Base-by-base conservation (phyloP, 2,113 vertebrate species). In the Orthonyx spaldingii region DNA sequence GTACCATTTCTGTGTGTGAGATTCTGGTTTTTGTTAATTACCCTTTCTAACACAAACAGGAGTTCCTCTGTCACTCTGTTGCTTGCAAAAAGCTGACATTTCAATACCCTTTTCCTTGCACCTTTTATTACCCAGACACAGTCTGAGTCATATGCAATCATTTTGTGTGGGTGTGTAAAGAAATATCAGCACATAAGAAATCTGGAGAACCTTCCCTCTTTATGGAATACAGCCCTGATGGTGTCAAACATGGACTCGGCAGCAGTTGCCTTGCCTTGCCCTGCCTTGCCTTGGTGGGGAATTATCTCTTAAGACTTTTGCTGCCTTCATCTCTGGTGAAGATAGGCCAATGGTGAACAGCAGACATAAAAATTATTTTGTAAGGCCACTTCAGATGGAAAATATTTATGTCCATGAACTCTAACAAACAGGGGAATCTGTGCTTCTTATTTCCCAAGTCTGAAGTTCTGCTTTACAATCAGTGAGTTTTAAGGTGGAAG, bases 191-290 rank as follows among this genome's bases (percentile, higher is more conserved):
- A 16, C 60, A 41, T 20, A 42, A 26, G 52, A 35, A 75, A 42
- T 57, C 32, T 41, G 16, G 42, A 57, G 42, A 66, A 42, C 20
- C 7, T 66, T 42, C 20, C 26, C 21, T 41, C 35, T 16, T 20
- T 11, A 35, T 24, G 16, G 35, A 75, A 49, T 17, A 30, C 8
- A 49, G 16, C 35, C 13, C 30, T 66, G 60, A n/a, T 0, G 0
- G 32, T 57, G 60, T 47, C 44, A 24, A 66, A 35, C 42, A 21
- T 0, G 0, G 30, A 57, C 28, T 39, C 24, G 23, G n/a, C 49
- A 55, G 59, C 57, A 39, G 27, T 17, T 35, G 20, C 32, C 55
- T 15, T 69, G 35, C 65, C 50, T 7, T 71, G 37, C 42, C 32
- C 7, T 63, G 19, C 27, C 21, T 8, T 71, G 37, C 47, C 33